phyloP scores from a whole-genome alignment of 1,140 invertebrate genomes.

The Pentalonia nigronervosa region DNA sequence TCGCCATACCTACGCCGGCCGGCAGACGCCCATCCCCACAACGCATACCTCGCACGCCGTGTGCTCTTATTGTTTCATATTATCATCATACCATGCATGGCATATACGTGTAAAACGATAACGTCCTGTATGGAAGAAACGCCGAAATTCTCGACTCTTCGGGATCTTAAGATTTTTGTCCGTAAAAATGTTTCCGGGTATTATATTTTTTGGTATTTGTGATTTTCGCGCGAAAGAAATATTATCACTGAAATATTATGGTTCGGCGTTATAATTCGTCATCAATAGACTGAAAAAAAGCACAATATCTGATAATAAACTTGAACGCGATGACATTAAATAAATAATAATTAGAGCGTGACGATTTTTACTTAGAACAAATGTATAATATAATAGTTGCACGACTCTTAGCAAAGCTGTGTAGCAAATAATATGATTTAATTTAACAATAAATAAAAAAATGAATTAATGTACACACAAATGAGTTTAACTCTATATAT shows the following conservation, averaged over 20 bases:
- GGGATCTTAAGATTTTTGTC: neutral
- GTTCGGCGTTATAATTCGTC: too few relatives aligned
- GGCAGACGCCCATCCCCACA: neutral
- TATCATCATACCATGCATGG: neutral
- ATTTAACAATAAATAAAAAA: neutral
- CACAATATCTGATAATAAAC: neutral
- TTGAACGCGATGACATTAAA: neutral
- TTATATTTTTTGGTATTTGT: neutral
- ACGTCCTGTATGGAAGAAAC: neutral
- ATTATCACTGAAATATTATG: too few relatives aligned
- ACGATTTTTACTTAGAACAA: neutral
- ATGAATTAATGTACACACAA: neutral
- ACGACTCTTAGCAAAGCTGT: neutral
- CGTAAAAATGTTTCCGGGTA: neutral
- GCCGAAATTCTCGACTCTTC: neutral
- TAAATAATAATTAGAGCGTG: neutral
- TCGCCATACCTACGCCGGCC: neutral
- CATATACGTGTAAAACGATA: neutral
- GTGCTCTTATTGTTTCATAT: neutral
- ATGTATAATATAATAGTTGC: neutral
- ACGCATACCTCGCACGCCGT: neutral
- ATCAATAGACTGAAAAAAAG: neutral
- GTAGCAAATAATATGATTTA: neutral
- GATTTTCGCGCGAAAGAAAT: too few relatives aligned
- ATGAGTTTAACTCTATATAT: neutral